Evolutionary conservation across 2,797 vertebrate species (phyloP).

Genomic region (Setipinna tenuifilis): DNA sequence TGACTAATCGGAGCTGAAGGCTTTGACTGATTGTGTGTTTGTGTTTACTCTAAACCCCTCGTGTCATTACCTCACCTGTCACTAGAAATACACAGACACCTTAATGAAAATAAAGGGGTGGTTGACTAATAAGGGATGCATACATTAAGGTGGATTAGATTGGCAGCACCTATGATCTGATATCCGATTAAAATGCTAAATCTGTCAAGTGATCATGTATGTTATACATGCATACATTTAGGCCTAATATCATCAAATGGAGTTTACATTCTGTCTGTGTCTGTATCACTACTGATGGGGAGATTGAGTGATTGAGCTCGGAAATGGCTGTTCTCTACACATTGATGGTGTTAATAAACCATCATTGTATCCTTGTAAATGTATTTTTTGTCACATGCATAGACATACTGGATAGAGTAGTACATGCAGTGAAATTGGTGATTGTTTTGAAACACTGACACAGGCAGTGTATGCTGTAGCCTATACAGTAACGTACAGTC

Average conservation of each 20-base stretch:
- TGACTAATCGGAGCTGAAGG: neutral
- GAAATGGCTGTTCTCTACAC: too few species aligned
- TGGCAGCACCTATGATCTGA: too few species aligned
- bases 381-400: too few species aligned
- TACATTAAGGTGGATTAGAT: neutral
- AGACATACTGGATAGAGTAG: too few species aligned
- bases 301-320: neutral
- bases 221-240: too few species aligned
- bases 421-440: too few species aligned
- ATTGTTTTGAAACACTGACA: neutral
- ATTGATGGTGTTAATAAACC: too few species aligned
- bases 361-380: too few species aligned
- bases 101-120: neutral
- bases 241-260: too few species aligned
- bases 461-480: neutral
- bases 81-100: neutral
- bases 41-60: neutral
- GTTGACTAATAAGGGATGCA: neutral
- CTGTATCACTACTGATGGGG: neutral
- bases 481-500: neutral
- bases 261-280: neutral
- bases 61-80: neutral
- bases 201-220: too few species aligned
- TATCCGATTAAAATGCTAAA: too few species aligned
- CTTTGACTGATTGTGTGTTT: neutral